Percentiles rank a stretch among this genome's conserved stretches.
Conservation (phyloP, 2,888 invertebrate species). For the Hartigia nigra region DNA sequence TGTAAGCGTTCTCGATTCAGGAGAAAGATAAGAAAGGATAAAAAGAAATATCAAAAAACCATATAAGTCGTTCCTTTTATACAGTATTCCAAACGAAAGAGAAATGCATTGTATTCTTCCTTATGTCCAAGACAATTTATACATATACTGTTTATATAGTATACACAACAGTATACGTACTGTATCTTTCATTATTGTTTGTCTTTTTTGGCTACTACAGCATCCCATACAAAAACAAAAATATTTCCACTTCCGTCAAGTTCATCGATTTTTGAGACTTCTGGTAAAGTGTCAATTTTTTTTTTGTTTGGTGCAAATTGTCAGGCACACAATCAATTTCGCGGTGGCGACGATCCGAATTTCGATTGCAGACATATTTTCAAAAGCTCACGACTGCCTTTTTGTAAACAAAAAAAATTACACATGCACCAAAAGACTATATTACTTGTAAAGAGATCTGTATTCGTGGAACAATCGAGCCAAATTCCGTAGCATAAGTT, state of each 20-base stretch:
- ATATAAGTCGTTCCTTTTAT: not conserved
- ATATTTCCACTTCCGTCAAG: not conserved
- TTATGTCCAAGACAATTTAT: not conserved
- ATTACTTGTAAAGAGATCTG: not conserved
- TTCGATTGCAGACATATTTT: not conserved
- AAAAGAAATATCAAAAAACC: conserved; percentile 2
- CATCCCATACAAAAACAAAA: not conserved
- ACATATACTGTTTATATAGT: not conserved
- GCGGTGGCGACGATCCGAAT: not conserved
- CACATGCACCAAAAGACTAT: not conserved
- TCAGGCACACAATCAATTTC: not conserved
- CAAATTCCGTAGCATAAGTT: not conserved
- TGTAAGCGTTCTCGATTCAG: not conserved
- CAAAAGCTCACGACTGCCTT: not conserved
- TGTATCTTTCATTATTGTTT: not conserved
- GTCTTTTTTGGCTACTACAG: not conserved
- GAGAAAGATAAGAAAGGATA: not conserved
- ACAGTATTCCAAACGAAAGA: not conserved
- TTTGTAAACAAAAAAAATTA: not conserved
- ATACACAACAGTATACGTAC: not conserved
- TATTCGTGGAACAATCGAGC: not conserved
- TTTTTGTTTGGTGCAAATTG: not conserved
- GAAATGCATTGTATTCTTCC: not conserved
- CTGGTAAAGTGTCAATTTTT: not conserved
- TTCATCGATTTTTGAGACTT: not conserved